These are phyloP conservation scores for Agonopterix alstromeriana DNA, from an alignment of 2,888 invertebrate genomes.

Conservation along the genomic window DNA sequence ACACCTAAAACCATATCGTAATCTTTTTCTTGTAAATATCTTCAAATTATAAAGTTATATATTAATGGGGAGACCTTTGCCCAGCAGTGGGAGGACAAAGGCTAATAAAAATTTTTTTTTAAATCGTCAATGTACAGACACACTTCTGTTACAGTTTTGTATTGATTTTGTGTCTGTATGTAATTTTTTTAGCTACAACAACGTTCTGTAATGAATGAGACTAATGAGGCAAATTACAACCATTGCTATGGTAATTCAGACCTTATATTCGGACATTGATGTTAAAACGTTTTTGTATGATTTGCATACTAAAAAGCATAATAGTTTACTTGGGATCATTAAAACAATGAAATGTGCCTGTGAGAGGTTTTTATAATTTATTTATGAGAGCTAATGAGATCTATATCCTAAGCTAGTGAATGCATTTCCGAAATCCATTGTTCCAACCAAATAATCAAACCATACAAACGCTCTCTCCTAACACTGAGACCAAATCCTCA, in stretches of 20 bases:
- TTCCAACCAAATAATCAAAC: not conserved
- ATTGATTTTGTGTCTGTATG: too few relatives aligned
- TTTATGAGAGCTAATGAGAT: not conserved
- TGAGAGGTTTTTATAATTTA: too few relatives aligned
- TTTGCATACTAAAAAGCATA: not conserved
- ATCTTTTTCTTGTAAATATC: too few relatives aligned
- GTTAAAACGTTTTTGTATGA: not conserved
- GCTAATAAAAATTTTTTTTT: too few relatives aligned
- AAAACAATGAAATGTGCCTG: not conserved
- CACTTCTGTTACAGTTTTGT: too few relatives aligned
- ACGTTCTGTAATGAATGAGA: not conserved
- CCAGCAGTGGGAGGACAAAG: too few relatives aligned
- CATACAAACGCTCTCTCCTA: slow-evolving; percentile 2
- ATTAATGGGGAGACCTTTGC: too few relatives aligned
- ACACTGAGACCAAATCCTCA: slow-evolving; percentile 13
- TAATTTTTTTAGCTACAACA: too few relatives aligned
- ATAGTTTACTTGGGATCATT: not conserved
- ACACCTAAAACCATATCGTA: too few relatives aligned
- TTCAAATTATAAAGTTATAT: too few relatives aligned
- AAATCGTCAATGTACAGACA: too few relatives aligned
- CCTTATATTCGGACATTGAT: not conserved
- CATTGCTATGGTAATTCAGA: not conserved
- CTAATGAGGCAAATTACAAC: not conserved
- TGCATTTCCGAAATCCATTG: too few relatives aligned
- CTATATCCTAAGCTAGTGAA: not conserved